These are phyloP conservation scores for Tapirus terrestris DNA, from an alignment of 2,113 vertebrate species.

Conservation along the genomic window DNA sequence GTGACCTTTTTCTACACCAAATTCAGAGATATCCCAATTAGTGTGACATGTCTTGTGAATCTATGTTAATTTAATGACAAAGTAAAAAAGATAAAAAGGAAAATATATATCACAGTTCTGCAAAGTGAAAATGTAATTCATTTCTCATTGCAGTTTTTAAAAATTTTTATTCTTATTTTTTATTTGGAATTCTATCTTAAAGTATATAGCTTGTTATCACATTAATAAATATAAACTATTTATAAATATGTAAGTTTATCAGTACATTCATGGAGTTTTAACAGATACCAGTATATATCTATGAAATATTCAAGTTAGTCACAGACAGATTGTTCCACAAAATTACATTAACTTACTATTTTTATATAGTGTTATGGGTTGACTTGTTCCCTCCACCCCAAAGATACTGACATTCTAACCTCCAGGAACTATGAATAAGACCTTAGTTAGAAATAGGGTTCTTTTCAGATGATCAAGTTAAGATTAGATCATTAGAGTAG, in stretches of 20 bases:
- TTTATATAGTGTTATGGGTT: neutral
- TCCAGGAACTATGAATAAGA: neutral
- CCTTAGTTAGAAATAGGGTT: neutral
- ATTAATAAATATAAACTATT: conserved; percentile 8
- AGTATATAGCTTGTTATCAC: neutral
- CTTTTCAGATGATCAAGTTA: neutral
- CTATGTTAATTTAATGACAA: conserved; percentile 55
- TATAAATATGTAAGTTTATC: neutral
- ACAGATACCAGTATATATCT: neutral
- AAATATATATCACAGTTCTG: conserved; percentile 9
- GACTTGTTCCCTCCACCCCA: neutral
- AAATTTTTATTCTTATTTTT: neutral
- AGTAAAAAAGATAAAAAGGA: conserved; percentile 29
- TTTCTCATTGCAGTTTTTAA: neutral
- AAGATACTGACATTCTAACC: neutral
- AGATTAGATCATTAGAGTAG: neutral
- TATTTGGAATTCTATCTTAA: conserved; percentile 27
- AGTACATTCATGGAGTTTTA: neutral
- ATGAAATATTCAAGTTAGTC: neutral
- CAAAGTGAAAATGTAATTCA: conserved; percentile 59
- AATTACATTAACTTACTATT: neutral
- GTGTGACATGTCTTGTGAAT: conserved; percentile 53
- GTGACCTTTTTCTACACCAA: conserved; percentile 37
- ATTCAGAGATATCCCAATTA: conserved; percentile 60
- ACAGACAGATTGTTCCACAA: neutral